A percentile compares a stretch with the other conserved stretches of the same genome.
These are phyloP conservation scores for Acanthacorydalis orientalis DNA, from an alignment of 2,888 invertebrate genomes.

Conservation along the genomic window DNA sequence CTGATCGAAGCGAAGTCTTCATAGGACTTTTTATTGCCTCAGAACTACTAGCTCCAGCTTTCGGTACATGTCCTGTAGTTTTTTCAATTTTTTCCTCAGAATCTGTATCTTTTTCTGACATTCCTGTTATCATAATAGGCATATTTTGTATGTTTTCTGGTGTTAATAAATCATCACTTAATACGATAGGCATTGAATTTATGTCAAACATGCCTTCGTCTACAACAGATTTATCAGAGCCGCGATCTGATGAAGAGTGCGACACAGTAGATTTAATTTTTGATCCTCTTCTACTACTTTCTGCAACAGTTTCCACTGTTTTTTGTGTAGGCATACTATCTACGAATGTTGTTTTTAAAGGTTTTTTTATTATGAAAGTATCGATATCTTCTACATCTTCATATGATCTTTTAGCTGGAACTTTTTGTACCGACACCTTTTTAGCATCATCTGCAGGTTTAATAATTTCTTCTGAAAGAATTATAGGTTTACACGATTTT, in stretches of 20 bases:
- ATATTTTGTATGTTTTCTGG: conserved; percentile 51
- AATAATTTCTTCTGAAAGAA: conserved; percentile 23
- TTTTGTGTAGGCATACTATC: too few relatives aligned
- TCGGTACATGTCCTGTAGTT: conserved; percentile 9
- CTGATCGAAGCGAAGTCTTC: conserved; percentile 11
- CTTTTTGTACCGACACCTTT: conserved; percentile 17
- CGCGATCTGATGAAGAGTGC: conserved; percentile 17
- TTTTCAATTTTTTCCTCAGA: conserved; percentile 8
- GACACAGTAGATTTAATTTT: conserved; percentile 24
- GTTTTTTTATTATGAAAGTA: conserved; percentile 23
- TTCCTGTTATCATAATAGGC: conserved; percentile 36
- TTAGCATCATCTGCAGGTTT: conserved; percentile 16
- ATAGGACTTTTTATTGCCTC: conserved; percentile 13
- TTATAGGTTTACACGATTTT: conserved; percentile 18
- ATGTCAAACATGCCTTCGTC: conserved; percentile 47
- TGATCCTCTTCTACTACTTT: neutral
- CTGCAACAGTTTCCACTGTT: conserved; percentile 2
- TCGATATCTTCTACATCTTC: conserved; percentile 25
- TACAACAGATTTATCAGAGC: conserved; percentile 10
- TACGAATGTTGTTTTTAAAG: conserved; percentile 10
- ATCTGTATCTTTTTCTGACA: conserved; percentile 7
- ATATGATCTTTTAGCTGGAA: conserved; percentile 16
- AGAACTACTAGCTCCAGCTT: conserved; percentile 7
- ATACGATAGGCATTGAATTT: conserved; percentile 58
- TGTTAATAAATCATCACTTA: conserved; percentile 51